A percentile compares a stretch with the other conserved stretches of the same genome.
phyloP scores from a whole-genome alignment of 2,797 vertebrate genomes.

The Momotus momota region DNA sequence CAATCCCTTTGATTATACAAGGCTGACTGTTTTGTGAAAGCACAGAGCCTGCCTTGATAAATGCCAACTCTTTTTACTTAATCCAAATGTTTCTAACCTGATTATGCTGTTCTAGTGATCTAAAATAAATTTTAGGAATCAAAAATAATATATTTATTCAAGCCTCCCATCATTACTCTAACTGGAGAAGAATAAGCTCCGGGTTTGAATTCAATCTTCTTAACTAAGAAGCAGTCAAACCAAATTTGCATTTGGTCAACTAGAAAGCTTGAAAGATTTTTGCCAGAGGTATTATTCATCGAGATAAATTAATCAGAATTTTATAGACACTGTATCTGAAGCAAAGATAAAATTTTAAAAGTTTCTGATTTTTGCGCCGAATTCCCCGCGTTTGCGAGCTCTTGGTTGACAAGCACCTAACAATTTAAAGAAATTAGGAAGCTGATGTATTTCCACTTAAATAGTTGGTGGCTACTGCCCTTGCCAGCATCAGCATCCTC shows the following conservation, averaged over 20 bases:
- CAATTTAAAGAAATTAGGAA: not conserved
- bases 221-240: constrained; percentile 37
- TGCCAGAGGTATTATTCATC: not conserved
- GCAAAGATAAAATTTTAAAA: not conserved
- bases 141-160: not conserved
- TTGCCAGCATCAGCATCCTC: not conserved
- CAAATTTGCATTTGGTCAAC: not conserved
- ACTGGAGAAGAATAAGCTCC: constrained; percentile 9
- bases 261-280: not conserved
- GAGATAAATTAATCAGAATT: not conserved
- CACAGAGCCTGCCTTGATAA: not conserved
- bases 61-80: not conserved
- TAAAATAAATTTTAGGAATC: not conserved
- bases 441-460: not conserved
- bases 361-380: not conserved
- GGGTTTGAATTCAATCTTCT: not conserved
- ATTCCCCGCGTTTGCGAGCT: not conserved
- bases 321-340: not conserved
- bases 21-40: not conserved
- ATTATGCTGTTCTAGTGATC: constrained; percentile 16
- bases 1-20: not conserved
- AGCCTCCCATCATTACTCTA: not conserved
- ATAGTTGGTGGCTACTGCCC: not conserved
- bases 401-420: not conserved
- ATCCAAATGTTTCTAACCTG: not conserved